Percentiles rank a stretch among this genome's conserved stretches.
Evolutionary conservation across 2,888 invertebrate species (phyloP).

Genomic region (Pantelozetes paolii): DNA sequence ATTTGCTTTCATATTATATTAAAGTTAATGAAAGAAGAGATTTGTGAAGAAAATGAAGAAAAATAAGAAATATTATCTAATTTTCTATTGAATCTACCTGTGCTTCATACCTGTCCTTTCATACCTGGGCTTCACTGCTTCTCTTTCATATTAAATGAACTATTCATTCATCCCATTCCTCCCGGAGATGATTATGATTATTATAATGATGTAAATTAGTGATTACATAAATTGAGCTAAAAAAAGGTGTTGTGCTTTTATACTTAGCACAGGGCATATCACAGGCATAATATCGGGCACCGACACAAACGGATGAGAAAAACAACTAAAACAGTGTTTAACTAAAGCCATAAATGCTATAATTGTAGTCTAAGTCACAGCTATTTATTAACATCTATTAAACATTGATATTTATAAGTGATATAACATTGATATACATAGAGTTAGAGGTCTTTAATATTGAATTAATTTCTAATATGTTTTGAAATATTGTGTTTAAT

Average conservation of each 20-base stretch:
- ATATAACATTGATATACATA: too few relatives aligned
- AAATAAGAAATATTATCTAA: not conserved
- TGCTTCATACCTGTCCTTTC: too few relatives aligned
- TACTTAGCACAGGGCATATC: not conserved
- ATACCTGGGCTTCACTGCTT: constrained; percentile 1
- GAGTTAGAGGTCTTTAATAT: too few relatives aligned
- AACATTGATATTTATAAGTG: too few relatives aligned
- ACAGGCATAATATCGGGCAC: not conserved
- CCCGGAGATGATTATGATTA: not conserved
- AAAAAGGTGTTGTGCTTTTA: constrained; percentile 7
- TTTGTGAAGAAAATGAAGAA: not conserved
- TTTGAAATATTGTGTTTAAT: not conserved
- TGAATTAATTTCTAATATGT: constrained; percentile 29
- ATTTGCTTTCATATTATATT: not conserved
- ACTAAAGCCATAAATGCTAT: not conserved
- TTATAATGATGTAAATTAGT: constrained; percentile 3
- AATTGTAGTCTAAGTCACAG: not conserved
- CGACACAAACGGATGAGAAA: not conserved
- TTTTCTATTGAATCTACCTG: not conserved
- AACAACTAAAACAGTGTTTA: constrained; percentile 1
- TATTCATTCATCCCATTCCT: not conserved
- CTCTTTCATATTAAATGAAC: not conserved
- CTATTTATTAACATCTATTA: not conserved
- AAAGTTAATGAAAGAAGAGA: not conserved
- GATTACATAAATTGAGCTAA: constrained; percentile 9